Evolutionary conservation across 2,888 invertebrate genomes (phyloP).

Genomic region (Melieria picta): DNA sequence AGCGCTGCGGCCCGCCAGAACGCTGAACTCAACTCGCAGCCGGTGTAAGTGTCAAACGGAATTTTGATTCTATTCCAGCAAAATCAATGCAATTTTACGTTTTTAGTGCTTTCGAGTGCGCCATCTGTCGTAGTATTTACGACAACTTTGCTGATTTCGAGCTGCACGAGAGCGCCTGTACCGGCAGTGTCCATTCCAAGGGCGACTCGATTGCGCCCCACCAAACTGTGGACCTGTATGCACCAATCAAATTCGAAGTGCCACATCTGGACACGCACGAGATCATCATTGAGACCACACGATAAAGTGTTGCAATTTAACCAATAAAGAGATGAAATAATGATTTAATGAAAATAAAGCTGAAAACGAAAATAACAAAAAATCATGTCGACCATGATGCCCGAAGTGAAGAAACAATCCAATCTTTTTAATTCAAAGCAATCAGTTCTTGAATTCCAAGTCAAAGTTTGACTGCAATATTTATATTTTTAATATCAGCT

Average conservation of each 20-base stretch:
- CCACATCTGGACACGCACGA: slow-evolving; percentile 60
- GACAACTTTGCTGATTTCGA: slow-evolving; percentile 63
- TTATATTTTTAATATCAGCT: no score
- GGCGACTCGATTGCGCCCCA: slow-evolving; percentile 36
- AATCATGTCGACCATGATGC: no score
- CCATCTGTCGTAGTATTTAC: slow-evolving; percentile 60
- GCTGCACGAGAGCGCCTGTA: slow-evolving; percentile 60
- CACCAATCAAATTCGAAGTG: slow-evolving; percentile 60
- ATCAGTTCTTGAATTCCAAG: no score
- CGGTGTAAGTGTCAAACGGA: slow-evolving; percentile 49
- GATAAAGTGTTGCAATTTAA: slow-evolving; percentile 45
- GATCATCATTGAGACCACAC: slow-evolving; percentile 62
- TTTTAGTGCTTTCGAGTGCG: slow-evolving; percentile 61
- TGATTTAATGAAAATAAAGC: no score
- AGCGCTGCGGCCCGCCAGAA: slow-evolving; percentile 55
- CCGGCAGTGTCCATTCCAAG: slow-evolving; percentile 44
- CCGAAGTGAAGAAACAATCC: no score
- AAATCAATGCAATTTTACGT: background rate
- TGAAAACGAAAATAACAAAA: no score
- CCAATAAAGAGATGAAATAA: background rate
- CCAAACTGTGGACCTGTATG: slow-evolving; percentile 54
- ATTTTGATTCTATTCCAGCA: slow-evolving; percentile 16
- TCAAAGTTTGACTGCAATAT: no score
- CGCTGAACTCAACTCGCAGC: slow-evolving; percentile 50
- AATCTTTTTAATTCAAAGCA: no score